These are phyloP conservation scores for Caenorhabditis auriculariae DNA, from an alignment of 2,888 invertebrate species.

Conservation along the genomic window DNA sequence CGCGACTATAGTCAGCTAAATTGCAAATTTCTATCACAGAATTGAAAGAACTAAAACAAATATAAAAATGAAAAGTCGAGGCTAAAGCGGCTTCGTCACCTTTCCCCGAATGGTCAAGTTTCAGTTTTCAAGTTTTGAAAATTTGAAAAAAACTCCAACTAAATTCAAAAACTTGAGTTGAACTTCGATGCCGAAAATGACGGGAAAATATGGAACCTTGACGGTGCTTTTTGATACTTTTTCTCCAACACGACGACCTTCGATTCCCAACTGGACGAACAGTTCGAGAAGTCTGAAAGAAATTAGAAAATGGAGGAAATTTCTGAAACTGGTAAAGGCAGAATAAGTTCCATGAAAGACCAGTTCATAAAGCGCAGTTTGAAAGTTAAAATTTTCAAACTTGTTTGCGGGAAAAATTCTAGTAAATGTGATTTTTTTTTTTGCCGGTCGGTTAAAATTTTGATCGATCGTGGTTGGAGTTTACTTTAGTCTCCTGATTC, in stretches of 20 bases:
- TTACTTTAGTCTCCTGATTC: too few relatives aligned
- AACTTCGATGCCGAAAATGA: not conserved
- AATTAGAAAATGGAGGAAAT: not conserved
- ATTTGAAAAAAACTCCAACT: not conserved
- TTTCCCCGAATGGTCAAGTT: too few relatives aligned
- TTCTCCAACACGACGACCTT: slow-evolving; percentile 91
- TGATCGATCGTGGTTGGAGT: too few relatives aligned
- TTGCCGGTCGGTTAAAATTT: too few relatives aligned
- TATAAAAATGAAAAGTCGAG: not conserved
- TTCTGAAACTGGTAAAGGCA: too few relatives aligned
- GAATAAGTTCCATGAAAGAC: too few relatives aligned
- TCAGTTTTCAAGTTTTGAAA: not conserved
- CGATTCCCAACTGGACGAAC: slow-evolving; percentile 94
- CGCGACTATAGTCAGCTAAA: slow-evolving; percentile 45
- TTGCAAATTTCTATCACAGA: slow-evolving; percentile 8
- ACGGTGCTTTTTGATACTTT: slow-evolving; percentile 76
- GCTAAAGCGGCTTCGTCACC: too few relatives aligned
- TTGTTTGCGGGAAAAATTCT: too few relatives aligned
- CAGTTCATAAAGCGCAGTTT: too few relatives aligned
- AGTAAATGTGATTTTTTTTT: too few relatives aligned
- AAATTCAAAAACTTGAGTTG: not conserved
- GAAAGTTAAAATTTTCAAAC: too few relatives aligned
- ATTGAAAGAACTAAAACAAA: not conserved
- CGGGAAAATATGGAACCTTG: slow-evolving; percentile 66
- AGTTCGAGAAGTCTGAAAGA: slow-evolving; percentile 81